Percentiles rank a stretch among this genome's conserved stretches.
phyloP scores from a whole-genome alignment of 2,797 vertebrate species.

The Rhabdomys pumilio region DNA sequence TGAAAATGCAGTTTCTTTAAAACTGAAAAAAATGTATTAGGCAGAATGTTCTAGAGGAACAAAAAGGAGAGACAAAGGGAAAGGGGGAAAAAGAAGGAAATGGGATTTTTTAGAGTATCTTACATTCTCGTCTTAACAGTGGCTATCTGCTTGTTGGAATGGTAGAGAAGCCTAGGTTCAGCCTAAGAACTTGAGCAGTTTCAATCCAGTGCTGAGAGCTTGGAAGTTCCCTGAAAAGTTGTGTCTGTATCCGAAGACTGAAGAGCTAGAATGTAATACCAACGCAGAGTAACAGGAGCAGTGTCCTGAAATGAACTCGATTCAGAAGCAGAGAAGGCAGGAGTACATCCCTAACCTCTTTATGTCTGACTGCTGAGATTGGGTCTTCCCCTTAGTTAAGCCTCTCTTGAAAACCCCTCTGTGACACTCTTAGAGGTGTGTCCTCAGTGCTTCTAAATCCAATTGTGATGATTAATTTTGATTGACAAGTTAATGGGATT shows the following conservation, averaged over 20 bases:
- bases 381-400: background rate
- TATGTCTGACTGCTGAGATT: background rate
- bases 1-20: conserved; percentile 64
- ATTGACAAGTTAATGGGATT: background rate
- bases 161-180: background rate
- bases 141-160: background rate
- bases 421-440: background rate
- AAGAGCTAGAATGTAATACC: background rate
- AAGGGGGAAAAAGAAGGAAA: background rate
- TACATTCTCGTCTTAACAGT: background rate
- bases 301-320: background rate
- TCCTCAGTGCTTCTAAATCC: background rate
- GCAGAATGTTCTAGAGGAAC: background rate
- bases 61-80: background rate
- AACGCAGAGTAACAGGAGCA: background rate
- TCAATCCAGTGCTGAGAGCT: background rate
- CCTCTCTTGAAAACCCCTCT: background rate
- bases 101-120: background rate
- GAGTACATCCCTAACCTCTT: background rate
- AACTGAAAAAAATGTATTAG: conserved; percentile 9
- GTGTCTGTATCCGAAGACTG: background rate
- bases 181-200: background rate
- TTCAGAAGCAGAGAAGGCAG: background rate
- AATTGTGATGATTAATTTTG: background rate
- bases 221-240: background rate